Base-by-base conservation (phyloP, 2,113 vertebrate genomes). In the Piprites chloris region DNA sequence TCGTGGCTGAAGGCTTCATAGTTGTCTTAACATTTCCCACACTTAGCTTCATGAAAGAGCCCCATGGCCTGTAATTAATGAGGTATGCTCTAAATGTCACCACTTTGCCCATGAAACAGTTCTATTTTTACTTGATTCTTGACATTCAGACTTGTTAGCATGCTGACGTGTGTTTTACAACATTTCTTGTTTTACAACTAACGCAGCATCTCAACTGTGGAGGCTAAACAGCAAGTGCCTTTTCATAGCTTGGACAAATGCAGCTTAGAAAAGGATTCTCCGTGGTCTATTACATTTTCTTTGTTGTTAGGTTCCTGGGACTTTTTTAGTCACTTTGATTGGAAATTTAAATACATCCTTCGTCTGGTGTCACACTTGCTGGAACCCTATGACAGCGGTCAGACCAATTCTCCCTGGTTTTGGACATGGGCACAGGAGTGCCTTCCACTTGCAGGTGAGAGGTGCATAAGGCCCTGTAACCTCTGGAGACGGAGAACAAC, bases 121-220 rank as follows among this genome's bases (percentile, higher is more conserved):
- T 94, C 96, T 97, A 95, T 90, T 97, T 96, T 62, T 94, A 80
- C 77, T 92, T 23, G 62, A 85, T 97, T 95, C 92, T 95, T 97
- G 95, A 97, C 95, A 91, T 95, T 97, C 93, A 91, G 85, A 67
- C 66, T 89, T 81, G 58, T 83, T 73, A 39, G 88, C 61, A 46
- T 56, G 85, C 84, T 96, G 92, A 97, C 23, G 10, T 33, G 30
- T 89, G n/a, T 77, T 95, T 93, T 76, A 76, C 35, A 18, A 28
- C 55, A 75, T 94, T 93, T 92, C 55, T 69, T 41, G 63, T 55
- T 76, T 83, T 61, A 55, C 62, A 82, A 12, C 85, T 86, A 78
- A 81, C 27, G 27, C 87, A 90, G 75, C 77, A 59, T 89, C 78
- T 77, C 9, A 9, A 18, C 71, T 68, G 24, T 66, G 80, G 73